phyloP scores from a whole-genome alignment of 2,113 vertebrate genomes.

The Sander vitreus region DNA sequence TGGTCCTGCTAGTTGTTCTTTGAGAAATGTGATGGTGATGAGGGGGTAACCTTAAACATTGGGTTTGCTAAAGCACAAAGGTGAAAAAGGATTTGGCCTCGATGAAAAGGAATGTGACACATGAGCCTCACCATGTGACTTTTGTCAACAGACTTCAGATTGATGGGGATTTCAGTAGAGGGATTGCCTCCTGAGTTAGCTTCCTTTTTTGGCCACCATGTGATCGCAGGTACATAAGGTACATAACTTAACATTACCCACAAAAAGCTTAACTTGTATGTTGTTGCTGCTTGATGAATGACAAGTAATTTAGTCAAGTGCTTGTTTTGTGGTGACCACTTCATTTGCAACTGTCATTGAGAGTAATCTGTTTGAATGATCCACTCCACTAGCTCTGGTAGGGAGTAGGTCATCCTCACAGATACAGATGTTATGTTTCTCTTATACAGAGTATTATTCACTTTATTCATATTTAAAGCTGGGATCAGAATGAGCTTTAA shows the following conservation, averaged over 20 bases:
- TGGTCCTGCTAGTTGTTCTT: conserved; percentile 28
- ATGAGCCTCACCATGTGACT: conserved; percentile 64
- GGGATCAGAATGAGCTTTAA: background rate
- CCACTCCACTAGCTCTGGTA: background rate
- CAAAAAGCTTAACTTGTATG: background rate
- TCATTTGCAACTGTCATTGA: background rate
- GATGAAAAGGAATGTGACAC: conserved; percentile 78
- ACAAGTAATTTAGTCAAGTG: background rate
- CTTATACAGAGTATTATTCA: background rate
- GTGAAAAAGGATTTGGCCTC: conserved; percentile 64
- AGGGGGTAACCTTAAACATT: conserved; percentile 61
- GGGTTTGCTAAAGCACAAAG: conserved; percentile 58
- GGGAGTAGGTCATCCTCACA: background rate
- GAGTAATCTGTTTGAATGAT: background rate
- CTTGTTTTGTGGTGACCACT: background rate
- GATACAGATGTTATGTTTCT: background rate
- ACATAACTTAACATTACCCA: background rate
- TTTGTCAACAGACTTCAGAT: conserved; percentile 71
- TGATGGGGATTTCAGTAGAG: conserved; percentile 58
- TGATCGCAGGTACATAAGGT: background rate
- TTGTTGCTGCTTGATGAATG: background rate
- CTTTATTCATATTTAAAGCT: conserved; percentile 9
- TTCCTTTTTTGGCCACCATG: conserved; percentile 16
- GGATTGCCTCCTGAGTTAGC: conserved; percentile 34
- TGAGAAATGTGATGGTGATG: conserved; percentile 37